Conservation (phyloP, 2,113 vertebrate genomes). For the Polypterus senegalus region DNA sequence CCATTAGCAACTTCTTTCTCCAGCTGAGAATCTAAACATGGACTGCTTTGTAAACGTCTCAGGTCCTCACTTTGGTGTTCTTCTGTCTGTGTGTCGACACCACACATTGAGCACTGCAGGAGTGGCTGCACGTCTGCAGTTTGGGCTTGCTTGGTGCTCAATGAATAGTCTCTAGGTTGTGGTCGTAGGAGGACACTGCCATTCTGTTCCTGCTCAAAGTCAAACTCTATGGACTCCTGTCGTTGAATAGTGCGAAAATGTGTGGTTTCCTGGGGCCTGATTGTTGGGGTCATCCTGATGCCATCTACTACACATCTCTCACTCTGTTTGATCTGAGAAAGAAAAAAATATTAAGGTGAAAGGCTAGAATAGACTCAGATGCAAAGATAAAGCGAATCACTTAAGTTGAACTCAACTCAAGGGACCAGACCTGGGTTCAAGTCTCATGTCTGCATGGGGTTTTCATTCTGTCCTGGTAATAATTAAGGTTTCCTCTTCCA, state of each 20-base stretch:
- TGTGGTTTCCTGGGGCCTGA: slow-evolving; percentile 18
- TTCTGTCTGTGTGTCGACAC: too few relatives aligned
- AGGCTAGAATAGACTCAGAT: background rate
- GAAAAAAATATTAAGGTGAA: background rate
- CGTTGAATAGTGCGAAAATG: slow-evolving; percentile 50
- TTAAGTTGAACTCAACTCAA: background rate
- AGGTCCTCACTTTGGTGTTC: too few relatives aligned
- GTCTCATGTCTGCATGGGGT: too few relatives aligned
- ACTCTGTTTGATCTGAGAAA: slow-evolving; percentile 32
- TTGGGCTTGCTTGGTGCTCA: too few relatives aligned
- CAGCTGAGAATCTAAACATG: background rate
- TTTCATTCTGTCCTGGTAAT: too few relatives aligned
- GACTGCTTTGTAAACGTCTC: too few relatives aligned
- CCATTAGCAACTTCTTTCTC: background rate
- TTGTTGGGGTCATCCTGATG: slow-evolving; percentile 12
- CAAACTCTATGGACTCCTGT: slow-evolving; percentile 45
- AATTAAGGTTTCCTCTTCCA: too few relatives aligned
- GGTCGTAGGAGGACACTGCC: slow-evolving; percentile 40
- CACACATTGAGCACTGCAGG: too few relatives aligned
- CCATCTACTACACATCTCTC: slow-evolving; percentile 19
- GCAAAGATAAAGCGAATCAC: background rate
- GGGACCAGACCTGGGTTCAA: background rate
- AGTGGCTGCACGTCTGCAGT: too few relatives aligned
- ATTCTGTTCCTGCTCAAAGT: slow-evolving; percentile 12
- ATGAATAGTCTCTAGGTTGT: background rate